Base-by-base conservation (phyloP, 2,113 vertebrate genomes). In the Pleuronectes platessa region DNA sequence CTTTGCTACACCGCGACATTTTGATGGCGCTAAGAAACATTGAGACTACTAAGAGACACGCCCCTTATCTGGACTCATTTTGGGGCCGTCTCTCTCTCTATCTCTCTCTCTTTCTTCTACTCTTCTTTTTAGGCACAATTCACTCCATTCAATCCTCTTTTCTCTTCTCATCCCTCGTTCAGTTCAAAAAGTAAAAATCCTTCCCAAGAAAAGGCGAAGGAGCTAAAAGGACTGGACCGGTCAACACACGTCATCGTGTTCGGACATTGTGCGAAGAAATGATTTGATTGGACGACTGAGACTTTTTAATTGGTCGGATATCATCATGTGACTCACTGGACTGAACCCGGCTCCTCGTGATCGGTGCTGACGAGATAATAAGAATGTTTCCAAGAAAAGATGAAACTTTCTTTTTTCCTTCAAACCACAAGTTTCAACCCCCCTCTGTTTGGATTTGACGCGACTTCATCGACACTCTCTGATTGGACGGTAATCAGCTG, bases 21-120 rank as follows among this genome's bases (percentile, higher is more conserved):
- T 82, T 74, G 61, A 64, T 10, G 62, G 82, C 71, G 83, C 82
- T 58, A 61, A 10, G n/a, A 83, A 81, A 73, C 78, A 15, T 77
- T 47, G 35, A 86, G 85, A 91, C 86, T 83, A 82, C 79, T 76
- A 35, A 18, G 71, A 80, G 74, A n/a, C 79, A 53, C 31, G 21
- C 68, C 35, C 71, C 12, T 23, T 18, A 51, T 20, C 47, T 51
- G 47, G n/a, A 54, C 86, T 62, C 31, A 9, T 23, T 12, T 51
- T 66, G 45, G 68, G 69, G 62, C 53, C 35, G 13, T 72, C 61
- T 64, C 78, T 74, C 62, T 74, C 40, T 73, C 20, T 62, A 10
- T 21, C 42, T 13, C 13, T 27, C 27, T 21, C 61, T 62, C 10
- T 61, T 72, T 85, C 69, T 73, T 40, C 55, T 78, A 26, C 42